Percentiles rank a stretch among this genome's conserved stretches.
phyloP scores from a whole-genome alignment of 2,113 vertebrate genomes.

The Nipponia nippon region DNA sequence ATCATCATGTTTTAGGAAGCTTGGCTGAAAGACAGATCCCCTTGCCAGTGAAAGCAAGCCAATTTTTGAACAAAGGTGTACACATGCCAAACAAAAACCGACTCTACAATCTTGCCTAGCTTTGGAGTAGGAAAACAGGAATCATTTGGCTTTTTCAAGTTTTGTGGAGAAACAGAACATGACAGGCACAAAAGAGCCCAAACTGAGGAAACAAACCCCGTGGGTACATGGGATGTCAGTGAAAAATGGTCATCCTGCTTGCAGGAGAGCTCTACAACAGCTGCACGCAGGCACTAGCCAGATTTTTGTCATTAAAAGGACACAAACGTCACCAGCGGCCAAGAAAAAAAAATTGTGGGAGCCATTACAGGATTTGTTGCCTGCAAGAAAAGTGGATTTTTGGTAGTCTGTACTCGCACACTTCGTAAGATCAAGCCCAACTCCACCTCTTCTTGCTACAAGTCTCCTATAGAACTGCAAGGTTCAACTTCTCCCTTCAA shows the following conservation, averaged over 20 bases:
- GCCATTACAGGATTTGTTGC: background rate
- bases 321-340: background rate
- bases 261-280: background rate
- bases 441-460: background rate
- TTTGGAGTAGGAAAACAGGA: background rate
- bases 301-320: background rate
- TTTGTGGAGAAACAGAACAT: background rate
- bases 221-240: background rate
- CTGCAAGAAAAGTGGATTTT: background rate
- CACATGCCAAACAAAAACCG: constrained; percentile 9
- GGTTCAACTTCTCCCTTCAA: background rate
- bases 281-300: background rate
- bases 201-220: background rate
- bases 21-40: constrained; percentile 3
- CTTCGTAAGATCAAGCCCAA: background rate
- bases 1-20: constrained; percentile 10
- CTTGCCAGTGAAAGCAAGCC: constrained; percentile 23
- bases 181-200: constrained; percentile 9
- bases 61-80: constrained; percentile 41
- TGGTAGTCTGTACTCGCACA: background rate
- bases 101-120: background rate
- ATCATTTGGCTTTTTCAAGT: background rate
- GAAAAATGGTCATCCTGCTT: constrained; percentile 15
- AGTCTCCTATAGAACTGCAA: background rate
- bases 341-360: background rate